A percentile compares a stretch with the other conserved stretches of the same genome.
Conservation (phyloP, 2,113 vertebrate species). For the Agapornis roseicollis region DNA sequence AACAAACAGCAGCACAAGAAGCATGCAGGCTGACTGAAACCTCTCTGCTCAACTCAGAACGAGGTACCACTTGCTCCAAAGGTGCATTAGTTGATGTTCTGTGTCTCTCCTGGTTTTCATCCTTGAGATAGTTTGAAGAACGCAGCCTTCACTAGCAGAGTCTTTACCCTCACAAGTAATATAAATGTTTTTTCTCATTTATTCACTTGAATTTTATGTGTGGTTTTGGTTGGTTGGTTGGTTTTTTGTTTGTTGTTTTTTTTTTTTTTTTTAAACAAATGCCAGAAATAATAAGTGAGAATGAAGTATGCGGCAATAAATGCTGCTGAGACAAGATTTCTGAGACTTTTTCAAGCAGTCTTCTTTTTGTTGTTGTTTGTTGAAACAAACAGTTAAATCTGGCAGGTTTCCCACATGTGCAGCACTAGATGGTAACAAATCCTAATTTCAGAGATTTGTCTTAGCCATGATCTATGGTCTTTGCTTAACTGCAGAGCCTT, state of each 20-base stretch:
- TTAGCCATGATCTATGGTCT: neutral
- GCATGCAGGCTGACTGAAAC: neutral
- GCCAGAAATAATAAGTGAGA: neutral
- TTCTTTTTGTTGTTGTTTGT: neutral
- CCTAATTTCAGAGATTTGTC: neutral
- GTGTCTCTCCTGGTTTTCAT: neutral
- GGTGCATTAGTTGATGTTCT: neutral
- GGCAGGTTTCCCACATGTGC: neutral
- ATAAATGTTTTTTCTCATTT: neutral
- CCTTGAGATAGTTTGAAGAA: neutral
- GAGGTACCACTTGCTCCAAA: neutral
- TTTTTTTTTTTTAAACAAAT: neutral
- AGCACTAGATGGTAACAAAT: neutral
- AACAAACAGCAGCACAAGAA: neutral
- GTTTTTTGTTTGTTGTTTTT: too few relatives aligned
- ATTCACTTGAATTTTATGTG: neutral
- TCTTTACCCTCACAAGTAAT: neutral
- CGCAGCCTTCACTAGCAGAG: neutral
- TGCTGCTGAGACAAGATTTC: neutral
- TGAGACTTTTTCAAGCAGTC: neutral
- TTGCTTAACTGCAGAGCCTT: neutral
- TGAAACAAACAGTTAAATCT: neutral
- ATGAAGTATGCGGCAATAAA: neutral
- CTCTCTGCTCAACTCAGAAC: neutral
- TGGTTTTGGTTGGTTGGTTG: neutral